Conservation (phyloP, 2,797 vertebrate species). For the Aphelocoma californica region DNA sequence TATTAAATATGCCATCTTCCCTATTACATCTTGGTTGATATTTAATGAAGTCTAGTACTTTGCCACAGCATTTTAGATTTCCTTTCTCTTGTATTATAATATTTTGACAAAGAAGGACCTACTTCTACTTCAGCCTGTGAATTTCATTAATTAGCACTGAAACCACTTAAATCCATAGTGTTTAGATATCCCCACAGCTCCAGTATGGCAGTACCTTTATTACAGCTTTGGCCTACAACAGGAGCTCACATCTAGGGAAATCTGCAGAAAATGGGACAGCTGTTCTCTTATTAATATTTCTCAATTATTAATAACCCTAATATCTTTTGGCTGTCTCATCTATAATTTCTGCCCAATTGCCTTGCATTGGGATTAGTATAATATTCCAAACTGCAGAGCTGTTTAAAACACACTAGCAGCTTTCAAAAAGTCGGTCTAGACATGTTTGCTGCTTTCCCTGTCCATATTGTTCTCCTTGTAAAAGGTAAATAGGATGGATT, state of each 20-base stretch:
- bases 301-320: not conserved
- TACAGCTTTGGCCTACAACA: not conserved
- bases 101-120: not conserved
- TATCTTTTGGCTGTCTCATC: not conserved
- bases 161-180: not conserved
- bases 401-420: not conserved
- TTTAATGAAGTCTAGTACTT: not conserved
- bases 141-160: not conserved
- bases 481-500: not conserved
- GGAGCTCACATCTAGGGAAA: not conserved
- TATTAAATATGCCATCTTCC: not conserved
- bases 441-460: not conserved
- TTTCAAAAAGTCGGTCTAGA: not conserved
- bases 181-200: not conserved
- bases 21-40: not conserved
- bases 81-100: not conserved
- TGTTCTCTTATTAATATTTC: constrained; percentile 7
- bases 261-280: not conserved
- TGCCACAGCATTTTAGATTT: not conserved
- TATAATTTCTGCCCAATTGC: not conserved
- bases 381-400: not conserved
- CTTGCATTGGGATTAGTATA: not conserved
- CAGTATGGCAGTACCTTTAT: not conserved
- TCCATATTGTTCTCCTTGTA: not conserved
- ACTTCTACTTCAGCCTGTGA: not conserved